Evolutionary conservation across 2,888 invertebrate genomes (phyloP).

Genomic region (Clitarchus hookeri): DNA sequence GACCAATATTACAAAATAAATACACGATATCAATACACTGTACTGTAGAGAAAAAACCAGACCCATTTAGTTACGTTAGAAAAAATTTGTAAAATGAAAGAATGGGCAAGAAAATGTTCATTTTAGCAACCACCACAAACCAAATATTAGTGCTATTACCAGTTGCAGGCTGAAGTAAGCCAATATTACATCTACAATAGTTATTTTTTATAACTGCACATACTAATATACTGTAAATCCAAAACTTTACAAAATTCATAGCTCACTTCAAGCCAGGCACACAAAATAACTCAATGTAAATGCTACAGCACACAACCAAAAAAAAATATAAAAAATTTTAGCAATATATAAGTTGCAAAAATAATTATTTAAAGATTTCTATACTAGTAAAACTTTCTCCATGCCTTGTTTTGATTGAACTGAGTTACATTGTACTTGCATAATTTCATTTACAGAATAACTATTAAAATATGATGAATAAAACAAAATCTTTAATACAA

Average conservation of each 20-base stretch:
- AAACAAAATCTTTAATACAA: not conserved
- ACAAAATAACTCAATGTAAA: not conserved
- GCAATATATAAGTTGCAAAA: not conserved
- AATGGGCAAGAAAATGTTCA: not conserved
- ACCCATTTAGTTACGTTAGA: not conserved
- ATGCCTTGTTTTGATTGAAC: not conserved
- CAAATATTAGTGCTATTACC: not conserved
- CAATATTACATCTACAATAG: not conserved
- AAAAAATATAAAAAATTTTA: too few relatives aligned
- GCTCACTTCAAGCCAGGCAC: not conserved
- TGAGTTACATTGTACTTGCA: not conserved
- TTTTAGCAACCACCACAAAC: not conserved
- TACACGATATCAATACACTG: not conserved
- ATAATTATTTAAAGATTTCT: not conserved
- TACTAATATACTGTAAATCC: not conserved
- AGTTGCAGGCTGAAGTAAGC: not conserved
- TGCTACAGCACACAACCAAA: not conserved
- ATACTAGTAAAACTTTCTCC: not conserved
- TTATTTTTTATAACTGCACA: not conserved
- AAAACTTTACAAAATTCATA: not conserved
- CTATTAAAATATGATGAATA: too few relatives aligned
- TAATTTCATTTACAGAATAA: too few relatives aligned
- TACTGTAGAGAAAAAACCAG: conserved; percentile 2
- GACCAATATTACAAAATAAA: conserved; percentile 44
- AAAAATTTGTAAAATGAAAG: not conserved